Evolutionary conservation across 2,888 invertebrate species (phyloP).

Genomic region (Petrolisthes cinctipes): DNA sequence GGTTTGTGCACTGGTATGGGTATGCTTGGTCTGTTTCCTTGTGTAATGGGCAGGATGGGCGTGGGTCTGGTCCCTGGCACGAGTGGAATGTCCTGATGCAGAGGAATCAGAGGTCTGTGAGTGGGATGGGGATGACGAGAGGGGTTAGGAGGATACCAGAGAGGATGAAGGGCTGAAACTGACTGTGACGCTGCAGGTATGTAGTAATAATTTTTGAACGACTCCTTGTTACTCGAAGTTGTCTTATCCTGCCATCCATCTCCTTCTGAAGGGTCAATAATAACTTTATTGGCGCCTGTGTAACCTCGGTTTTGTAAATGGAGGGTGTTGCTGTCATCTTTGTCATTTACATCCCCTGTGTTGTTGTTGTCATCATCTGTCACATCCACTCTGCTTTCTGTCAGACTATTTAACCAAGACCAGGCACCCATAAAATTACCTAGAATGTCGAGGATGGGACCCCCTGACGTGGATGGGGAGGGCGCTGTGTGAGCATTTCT

Average conservation of each 20-base stretch:
- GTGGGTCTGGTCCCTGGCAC: background rate
- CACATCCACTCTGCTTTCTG: background rate
- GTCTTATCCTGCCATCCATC: no score
- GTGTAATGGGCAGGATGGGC: background rate
- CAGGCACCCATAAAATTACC: slow-evolving; percentile 35
- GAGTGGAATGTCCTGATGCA: background rate
- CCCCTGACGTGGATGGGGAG: background rate
- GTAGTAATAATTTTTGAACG: no score
- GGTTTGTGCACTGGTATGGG: background rate
- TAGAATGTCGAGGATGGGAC: slow-evolving; percentile 9
- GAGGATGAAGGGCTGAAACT: no score
- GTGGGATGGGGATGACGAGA: no score
- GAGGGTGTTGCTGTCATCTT: background rate
- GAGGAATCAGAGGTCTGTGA: background rate
- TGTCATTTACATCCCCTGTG: background rate
- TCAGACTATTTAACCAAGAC: slow-evolving; percentile 6
- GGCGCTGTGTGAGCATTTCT: background rate
- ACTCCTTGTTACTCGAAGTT: no score
- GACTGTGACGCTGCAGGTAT: no score
- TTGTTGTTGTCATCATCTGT: background rate
- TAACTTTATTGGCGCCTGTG: background rate
- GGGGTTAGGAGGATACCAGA: no score
- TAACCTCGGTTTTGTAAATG: no score
- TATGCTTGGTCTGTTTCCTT: background rate
- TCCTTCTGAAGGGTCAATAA: no score